Conservation (phyloP, 2,888 invertebrate species). For the Ophonus ardosiacus region DNA sequence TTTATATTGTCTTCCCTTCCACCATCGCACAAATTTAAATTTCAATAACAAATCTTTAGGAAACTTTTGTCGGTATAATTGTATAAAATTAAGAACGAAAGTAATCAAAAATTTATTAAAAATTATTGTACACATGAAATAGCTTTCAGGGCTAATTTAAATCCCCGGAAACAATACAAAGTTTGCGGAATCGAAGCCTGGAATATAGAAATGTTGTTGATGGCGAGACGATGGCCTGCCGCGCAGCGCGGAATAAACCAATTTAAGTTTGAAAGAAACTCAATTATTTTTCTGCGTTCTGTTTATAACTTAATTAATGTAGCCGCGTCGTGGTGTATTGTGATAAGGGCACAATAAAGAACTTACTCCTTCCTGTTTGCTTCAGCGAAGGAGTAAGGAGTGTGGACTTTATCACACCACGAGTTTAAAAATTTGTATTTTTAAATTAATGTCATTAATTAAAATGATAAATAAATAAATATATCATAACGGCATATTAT, state of each 20-base stretch:
- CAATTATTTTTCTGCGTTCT: conserved; percentile 60
- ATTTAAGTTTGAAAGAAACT: conserved; percentile 64
- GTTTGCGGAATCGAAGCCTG: conserved; percentile 42
- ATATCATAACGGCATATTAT: too few species aligned
- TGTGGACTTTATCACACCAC: neutral
- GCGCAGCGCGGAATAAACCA: conserved; percentile 57
- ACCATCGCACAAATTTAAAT: neutral
- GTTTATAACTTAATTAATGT: conserved; percentile 64
- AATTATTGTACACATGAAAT: conserved; percentile 37
- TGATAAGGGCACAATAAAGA: neutral
- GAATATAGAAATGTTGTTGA: conserved; percentile 59
- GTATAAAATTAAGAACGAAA: conserved; percentile 45
- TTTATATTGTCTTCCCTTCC: neutral
- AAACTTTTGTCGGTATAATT: conserved; percentile 20
- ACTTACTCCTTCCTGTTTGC: neutral
- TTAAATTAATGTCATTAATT: too few species aligned
- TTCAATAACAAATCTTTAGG: conserved; percentile 8
- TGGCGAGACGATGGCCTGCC: conserved; percentile 16
- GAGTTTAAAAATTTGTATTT: too few species aligned
- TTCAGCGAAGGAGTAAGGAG: neutral
- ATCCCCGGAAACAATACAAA: conserved; percentile 45
- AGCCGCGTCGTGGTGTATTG: conserved; percentile 11
- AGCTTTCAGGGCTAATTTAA: conserved; percentile 20
- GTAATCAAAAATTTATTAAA: conserved; percentile 44
- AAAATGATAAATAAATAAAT: too few species aligned